Base-by-base conservation (phyloP, 2,113 vertebrate genomes). In the Pardalotus punctatus region DNA sequence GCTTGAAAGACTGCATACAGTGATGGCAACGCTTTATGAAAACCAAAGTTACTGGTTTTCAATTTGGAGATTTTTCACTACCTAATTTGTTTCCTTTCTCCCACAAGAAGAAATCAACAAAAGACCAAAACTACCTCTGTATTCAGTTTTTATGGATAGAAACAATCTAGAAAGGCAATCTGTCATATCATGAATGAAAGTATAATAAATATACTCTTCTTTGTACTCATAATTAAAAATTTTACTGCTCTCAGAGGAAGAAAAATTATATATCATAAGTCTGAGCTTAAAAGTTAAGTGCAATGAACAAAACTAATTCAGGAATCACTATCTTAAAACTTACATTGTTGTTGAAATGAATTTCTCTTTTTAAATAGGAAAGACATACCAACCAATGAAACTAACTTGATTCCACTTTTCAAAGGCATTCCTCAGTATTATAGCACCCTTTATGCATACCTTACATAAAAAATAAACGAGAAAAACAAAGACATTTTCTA, bases 301-400 rank as follows among this genome's bases (percentile, higher is more conserved):
- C 19, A 45, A 60, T 35, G 28, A 88, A 90, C 82, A 64, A 80
- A 79, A 65, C 7, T 69, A 79, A 57, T 33, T 82, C 31, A 79
- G 23, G 20, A 89, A 28, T 79, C n/a, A 21, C 29, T 43, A 15
- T 42, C 31, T 82, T 69, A 90, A 76, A 86, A 62, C 3, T 36
- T 56, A 40, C 2, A 56, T 51, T 0, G 0, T 28, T 58, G 17
- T 29, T 66, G 20, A 83, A 86, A 92, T 45, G 0, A 83, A 36
- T 48, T 9, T 73, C 14, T 79, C 31, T 35, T 19, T 72, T 33
- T 38, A 67, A 69, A 60, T 22, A 81, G 14, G 16, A 73, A 64
- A 64, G 11, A 64, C 23, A 40, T 35, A 64, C 4, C 12, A 64
- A 86, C 25, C 9, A 91, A 36, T 4, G 13, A 47, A 92, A 10